These are phyloP conservation scores for Eupeodes latifasciatus DNA, from an alignment of 2,888 invertebrate species.

Conservation along the genomic window DNA sequence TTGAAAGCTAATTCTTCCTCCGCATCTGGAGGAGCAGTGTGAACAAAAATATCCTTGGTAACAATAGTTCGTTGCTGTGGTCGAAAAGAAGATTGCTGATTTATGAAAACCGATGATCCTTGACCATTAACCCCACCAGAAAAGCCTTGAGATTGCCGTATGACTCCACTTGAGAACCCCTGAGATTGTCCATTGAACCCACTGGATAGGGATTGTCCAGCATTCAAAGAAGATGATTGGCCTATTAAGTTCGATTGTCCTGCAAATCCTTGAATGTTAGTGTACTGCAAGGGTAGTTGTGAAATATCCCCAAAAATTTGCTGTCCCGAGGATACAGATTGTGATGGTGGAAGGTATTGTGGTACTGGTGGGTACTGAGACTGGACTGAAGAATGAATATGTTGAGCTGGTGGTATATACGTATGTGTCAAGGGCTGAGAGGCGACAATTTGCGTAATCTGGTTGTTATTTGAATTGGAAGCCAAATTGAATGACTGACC, in stretches of 20 bases:
- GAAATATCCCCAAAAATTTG: conserved; percentile 51
- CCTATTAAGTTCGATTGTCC: conserved; percentile 3
- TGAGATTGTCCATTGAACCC: not conserved
- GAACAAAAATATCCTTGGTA: conserved; percentile 82
- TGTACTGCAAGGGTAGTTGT: conserved; percentile 46
- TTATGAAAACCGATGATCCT: conserved; percentile 17
- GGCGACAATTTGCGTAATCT: conserved; percentile 42
- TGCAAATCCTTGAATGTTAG: not conserved
- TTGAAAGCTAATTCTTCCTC: conserved; percentile 78
- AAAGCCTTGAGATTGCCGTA: not conserved
- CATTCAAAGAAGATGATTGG: not conserved
- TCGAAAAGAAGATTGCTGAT: conserved; percentile 19
- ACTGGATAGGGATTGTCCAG: not conserved
- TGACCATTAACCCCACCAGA: not conserved
- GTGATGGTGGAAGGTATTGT: conserved; percentile 43
- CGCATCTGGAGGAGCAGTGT: conserved; percentile 82
- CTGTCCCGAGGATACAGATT: not conserved
- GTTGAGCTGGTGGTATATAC: conserved; percentile 53
- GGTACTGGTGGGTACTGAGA: not conserved
- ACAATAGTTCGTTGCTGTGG: conserved; percentile 78
- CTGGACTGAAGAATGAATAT: not conserved
- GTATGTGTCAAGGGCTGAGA: conserved; percentile 48
- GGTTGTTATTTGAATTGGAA: conserved; percentile 2
- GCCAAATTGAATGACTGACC: conserved; percentile 25
- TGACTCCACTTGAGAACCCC: not conserved